Base-by-base conservation (phyloP, 1,140 invertebrate species). In the Panagrolaimus sp. region DNA sequence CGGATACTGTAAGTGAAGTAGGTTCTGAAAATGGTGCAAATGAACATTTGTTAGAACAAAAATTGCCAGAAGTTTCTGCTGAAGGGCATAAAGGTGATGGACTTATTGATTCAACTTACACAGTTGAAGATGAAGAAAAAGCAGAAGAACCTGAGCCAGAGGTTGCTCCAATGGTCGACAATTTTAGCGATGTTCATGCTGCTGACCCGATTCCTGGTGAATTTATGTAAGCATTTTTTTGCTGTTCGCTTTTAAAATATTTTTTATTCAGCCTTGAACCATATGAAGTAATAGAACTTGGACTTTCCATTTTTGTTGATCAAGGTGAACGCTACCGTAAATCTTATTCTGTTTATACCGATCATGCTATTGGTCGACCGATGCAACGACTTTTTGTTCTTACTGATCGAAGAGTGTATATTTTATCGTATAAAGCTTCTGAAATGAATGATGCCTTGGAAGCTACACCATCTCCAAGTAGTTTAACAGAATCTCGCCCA, bases 241-340 rank as follows among this genome's bases (percentile, higher is more conserved):
- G n/a, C n/a, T n/a, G n/a, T 38, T 38, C 2, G 2, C 2, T 4
- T 4, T 38, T 38, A 38, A 4, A 38, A 38, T 38, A 4, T 38
- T 2, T 38, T 38, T 25, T 57, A 9, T 57, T 57, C 4, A 57
- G 51, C 8, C 51, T 57, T 27, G 51, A 57, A 57, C 13, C 20
- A 20, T 57, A 57, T 16, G 51, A 57, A 27, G 27, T 57, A 20
- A 57, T 57, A 20, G 51, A 57, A 57, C 51, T 57, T 57, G 51
- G 51, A 2, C 27, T 57, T 25, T 57, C 51, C n/a, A 57, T 57
- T 27, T 57, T 57, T 16, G 51, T 57, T 27, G 51, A 57, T 16
- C 51, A 57, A 16, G 51, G 51, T 27, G 51, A 57, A 20, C 51
- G 51, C 4, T 57, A 57, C 27, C 51, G 51, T 11, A 57, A 57